Evolutionary conservation across 1,140 invertebrate species (phyloP).

Genomic region (Drosophila ercepeae): DNA sequence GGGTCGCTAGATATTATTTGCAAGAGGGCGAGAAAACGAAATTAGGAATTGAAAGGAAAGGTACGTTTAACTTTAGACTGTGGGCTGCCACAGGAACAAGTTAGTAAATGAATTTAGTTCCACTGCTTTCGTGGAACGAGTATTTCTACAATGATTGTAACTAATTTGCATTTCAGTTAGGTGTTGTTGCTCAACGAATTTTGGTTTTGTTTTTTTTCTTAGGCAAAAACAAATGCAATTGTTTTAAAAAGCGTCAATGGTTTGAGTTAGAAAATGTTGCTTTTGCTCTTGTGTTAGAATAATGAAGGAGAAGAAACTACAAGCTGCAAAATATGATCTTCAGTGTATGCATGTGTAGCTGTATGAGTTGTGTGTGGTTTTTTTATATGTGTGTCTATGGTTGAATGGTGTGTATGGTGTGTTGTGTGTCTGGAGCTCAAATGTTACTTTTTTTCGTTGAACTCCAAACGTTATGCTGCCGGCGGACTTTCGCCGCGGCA

Average conservation of each 20-base stretch:
- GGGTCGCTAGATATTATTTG: constrained; percentile 10
- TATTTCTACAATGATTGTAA: constrained; percentile 58
- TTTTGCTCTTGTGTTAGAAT: constrained; percentile 56
- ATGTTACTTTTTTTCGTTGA: constrained; percentile 78
- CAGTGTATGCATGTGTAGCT: constrained; percentile 30
- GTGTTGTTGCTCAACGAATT: constrained; percentile 56
- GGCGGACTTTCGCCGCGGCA: constrained; percentile 63
- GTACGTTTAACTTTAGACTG: constrained; percentile 16
- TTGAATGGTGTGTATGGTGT: constrained; percentile 44
- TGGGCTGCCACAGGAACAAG: constrained; percentile 50
- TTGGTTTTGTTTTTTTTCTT: constrained; percentile 48
- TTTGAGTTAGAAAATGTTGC: constrained; percentile 49
- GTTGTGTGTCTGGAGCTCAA: constrained; percentile 60
- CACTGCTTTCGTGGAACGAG: constrained; percentile 67
- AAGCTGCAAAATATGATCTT: constrained; percentile 60
- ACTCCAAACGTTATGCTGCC: constrained; percentile 66
- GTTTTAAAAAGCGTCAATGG: constrained; percentile 73
- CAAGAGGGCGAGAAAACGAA: constrained; percentile 9
- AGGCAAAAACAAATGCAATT: constrained; percentile 78
- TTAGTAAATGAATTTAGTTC: constrained; percentile 59
- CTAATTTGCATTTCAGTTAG: constrained; percentile 35
- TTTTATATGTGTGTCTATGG: constrained; percentile 42
- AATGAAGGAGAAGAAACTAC: constrained; percentile 74
- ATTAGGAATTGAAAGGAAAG: constrained; percentile 48
- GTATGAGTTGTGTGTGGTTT: constrained; percentile 33